A percentile compares a stretch with the other conserved stretches of the same genome.
Conservation (phyloP, 2,888 invertebrate species). For the Amphipoea oculea region DNA sequence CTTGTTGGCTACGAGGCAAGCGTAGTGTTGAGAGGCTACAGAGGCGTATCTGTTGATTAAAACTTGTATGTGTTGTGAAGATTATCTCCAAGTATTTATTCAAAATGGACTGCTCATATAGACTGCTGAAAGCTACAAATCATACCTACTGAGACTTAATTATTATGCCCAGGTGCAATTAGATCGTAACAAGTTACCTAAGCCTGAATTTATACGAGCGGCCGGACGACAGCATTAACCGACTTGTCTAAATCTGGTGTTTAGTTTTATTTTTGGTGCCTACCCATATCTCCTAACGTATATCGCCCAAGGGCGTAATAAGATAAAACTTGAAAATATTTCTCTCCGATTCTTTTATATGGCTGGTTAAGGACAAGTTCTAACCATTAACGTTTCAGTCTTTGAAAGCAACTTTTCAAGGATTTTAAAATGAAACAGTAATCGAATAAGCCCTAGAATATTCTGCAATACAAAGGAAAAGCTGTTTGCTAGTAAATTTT, state of each 20-base stretch:
- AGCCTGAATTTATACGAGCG: background rate
- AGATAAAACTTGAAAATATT: background rate
- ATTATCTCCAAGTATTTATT: background rate
- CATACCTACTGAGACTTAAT: background rate
- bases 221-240: no score
- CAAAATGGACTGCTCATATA: background rate
- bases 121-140: background rate
- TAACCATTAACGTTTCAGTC: background rate
- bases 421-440: background rate
- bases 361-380: background rate
- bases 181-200: background rate
- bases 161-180: background rate
- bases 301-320: background rate
- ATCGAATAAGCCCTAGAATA: conserved; percentile 1
- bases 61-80: background rate
- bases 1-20: background rate
- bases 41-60: background rate
- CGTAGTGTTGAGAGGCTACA: background rate
- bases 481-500: conserved; percentile 13
- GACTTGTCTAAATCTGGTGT: background rate
- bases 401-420: conserved; percentile 5
- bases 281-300: background rate
- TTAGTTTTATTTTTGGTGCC: background rate
- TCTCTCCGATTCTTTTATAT: background rate
- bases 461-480: conserved; percentile 1